Conservation (phyloP, 2,888 invertebrate genomes). For the Nomada goodeniana region DNA sequence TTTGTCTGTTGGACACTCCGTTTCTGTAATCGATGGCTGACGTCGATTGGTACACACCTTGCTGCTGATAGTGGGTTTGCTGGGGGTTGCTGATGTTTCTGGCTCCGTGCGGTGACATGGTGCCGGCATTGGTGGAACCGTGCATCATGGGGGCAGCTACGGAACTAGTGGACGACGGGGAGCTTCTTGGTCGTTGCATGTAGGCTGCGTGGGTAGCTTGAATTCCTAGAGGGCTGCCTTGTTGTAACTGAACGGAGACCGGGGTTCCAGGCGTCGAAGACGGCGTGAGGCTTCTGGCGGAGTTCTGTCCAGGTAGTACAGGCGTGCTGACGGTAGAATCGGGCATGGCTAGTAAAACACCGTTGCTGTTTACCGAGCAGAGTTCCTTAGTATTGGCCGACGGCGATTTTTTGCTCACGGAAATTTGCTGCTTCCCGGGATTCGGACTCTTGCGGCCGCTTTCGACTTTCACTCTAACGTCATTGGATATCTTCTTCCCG, state of each 20-base stretch:
- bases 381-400: conserved; percentile 84
- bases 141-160: conserved; percentile 85
- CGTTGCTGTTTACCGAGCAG: conserved; percentile 82
- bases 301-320: conserved; percentile 83
- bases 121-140: conserved; percentile 83
- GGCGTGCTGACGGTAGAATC: conserved; percentile 85
- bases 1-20: conserved; percentile 76
- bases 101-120: conserved; percentile 76
- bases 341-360: conserved; percentile 83
- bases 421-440: conserved; percentile 79
- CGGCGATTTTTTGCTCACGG: conserved; percentile 86
- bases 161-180: conserved; percentile 88
- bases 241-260: conserved; percentile 87
- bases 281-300: conserved; percentile 88
- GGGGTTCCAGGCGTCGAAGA: conserved; percentile 88
- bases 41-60: conserved; percentile 78
- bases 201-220: conserved; percentile 85
- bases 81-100: conserved; percentile 73
- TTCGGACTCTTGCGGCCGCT: conserved; percentile 83
- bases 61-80: conserved; percentile 79
- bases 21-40: conserved; percentile 80
- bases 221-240: conserved; percentile 86
- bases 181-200: conserved; percentile 87
- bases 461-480: conserved; percentile 85
- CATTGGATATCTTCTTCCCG: conserved; percentile 85